Base-by-base conservation (phyloP, 2,113 vertebrate genomes). In the Nymphicus hollandicus region DNA sequence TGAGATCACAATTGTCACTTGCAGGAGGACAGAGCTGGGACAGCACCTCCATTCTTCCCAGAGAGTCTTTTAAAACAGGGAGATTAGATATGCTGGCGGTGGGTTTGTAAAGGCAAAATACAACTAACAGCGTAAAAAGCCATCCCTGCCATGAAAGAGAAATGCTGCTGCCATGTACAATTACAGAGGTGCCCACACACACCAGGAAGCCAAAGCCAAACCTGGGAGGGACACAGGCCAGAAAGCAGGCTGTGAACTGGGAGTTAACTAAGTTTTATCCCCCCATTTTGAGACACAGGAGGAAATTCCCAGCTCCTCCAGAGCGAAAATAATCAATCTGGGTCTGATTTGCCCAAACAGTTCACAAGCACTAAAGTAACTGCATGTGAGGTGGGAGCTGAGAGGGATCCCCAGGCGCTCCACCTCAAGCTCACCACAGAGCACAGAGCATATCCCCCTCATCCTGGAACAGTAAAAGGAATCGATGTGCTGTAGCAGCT, bases 341-440 rank as follows among this genome's bases (percentile, higher is more conserved):
- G 12, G 11, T 44, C 49, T 39, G 35, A 89, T 73, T 73, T 61
- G 35, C 53, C 35, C 43, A 58, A 56, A 43, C 1, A 39, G 58
- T 69, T 28, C 79, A 71, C 74, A 46, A 69, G 35, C 23, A 61
- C 25, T 23, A 25, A 60, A 72, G 28, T 12, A 50, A 60, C 11
- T 0, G 0, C 3, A 1, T 11, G 23, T 9, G 12, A 77, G 49
- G 17, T 27, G 33, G 49, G 31, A 78, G 8, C 29, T 52, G 20
- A 81, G 81, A 66, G 33, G 24, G 49, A 81, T 35, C 43, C 46
- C 69, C 39, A 41, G 20, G 35, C 12, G 18, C 10, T 35, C 29
- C 61, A 72, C 9, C 63, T 71, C 0, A 3, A 46, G 46, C 31
- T 76, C 4, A 9, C 29, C 7, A 29, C 19, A 35, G 39, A 64